Percentiles rank a stretch among this genome's conserved stretches.
phyloP scores from a whole-genome alignment of 2,888 invertebrate genomes.

The Pristionchus japonicus region DNA sequence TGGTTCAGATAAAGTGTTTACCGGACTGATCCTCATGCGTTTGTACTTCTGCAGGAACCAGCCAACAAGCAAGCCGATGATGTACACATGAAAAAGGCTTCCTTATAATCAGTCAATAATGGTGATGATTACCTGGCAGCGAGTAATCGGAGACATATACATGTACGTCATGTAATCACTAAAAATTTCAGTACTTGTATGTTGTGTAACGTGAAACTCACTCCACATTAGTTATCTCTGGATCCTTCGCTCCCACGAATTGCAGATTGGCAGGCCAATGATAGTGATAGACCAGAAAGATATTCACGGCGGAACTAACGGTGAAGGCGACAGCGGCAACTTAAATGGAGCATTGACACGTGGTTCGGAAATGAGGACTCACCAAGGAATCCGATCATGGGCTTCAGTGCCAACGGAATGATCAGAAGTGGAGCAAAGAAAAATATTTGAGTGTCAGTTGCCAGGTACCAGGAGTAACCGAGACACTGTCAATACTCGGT shows the following conservation, averaged over 20 bases:
- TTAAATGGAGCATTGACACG: too few relatives aligned
- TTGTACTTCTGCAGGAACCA: slow-evolving; percentile 43
- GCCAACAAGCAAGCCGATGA: slow-evolving; percentile 49
- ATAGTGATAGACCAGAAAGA: slow-evolving; percentile 46
- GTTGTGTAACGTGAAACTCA: background rate
- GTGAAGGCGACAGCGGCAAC: background rate
- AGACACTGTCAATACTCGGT: slow-evolving; percentile 38
- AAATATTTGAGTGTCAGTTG: slow-evolving; percentile 49
- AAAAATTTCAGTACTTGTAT: background rate
- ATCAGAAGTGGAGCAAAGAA: slow-evolving; percentile 49
- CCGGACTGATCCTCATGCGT: slow-evolving; percentile 43
- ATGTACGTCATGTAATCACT: slow-evolving; percentile 47
- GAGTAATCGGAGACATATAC: slow-evolving; percentile 47
- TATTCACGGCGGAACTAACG: slow-evolving; percentile 43
- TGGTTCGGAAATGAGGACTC: too few relatives aligned
- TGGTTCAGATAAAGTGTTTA: background rate
- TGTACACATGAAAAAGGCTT: slow-evolving; percentile 37
- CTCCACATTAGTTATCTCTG: background rate
- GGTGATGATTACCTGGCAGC: slow-evolving; percentile 44
- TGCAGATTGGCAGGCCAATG: slow-evolving; percentile 24
- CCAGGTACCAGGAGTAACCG: slow-evolving; percentile 46
- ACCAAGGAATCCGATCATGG: slow-evolving; percentile 42
- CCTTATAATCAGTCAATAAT: slow-evolving; percentile 9
- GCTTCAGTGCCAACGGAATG: slow-evolving; percentile 46
- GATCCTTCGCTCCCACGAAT: background rate